A percentile compares a stretch with the other conserved stretches of the same genome.
Evolutionary conservation across 2,113 vertebrate species (phyloP).

Genomic region (Pseudonaja textilis): DNA sequence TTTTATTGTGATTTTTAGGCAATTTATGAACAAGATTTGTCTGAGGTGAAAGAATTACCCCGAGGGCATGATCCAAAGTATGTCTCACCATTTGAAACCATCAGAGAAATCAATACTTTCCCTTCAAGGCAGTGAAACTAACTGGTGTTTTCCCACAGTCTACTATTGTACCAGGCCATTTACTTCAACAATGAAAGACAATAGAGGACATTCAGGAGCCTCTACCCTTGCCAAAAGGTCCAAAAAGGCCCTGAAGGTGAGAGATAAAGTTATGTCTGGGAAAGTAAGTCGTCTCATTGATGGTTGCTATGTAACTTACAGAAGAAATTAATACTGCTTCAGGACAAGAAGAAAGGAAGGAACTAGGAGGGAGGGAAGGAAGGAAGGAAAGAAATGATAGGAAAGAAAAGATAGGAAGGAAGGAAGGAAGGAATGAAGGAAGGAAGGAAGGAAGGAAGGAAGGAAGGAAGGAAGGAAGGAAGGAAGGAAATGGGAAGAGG

Average conservation of each 20-base stretch:
- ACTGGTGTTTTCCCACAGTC: neutral
- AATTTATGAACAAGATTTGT: neutral
- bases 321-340: neutral
- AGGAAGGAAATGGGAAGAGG: too few relatives aligned
- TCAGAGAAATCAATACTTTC: neutral
- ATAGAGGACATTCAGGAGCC: neutral
- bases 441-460: too few relatives aligned
- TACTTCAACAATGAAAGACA: neutral
- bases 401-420: too few relatives aligned
- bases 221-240: neutral
- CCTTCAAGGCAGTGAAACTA: neutral
- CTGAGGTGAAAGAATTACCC: neutral
- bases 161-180: neutral
- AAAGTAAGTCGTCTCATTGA: neutral
- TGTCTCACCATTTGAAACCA: neutral
- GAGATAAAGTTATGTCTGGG: neutral
- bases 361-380: too few relatives aligned
- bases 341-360: neutral
- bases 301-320: neutral
- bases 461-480: too few relatives aligned
- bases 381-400: too few relatives aligned
- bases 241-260: neutral
- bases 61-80: neutral
- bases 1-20: neutral
- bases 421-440: too few relatives aligned